Conservation (phyloP, 2,113 vertebrate genomes). For the Corvus moneduloides region DNA sequence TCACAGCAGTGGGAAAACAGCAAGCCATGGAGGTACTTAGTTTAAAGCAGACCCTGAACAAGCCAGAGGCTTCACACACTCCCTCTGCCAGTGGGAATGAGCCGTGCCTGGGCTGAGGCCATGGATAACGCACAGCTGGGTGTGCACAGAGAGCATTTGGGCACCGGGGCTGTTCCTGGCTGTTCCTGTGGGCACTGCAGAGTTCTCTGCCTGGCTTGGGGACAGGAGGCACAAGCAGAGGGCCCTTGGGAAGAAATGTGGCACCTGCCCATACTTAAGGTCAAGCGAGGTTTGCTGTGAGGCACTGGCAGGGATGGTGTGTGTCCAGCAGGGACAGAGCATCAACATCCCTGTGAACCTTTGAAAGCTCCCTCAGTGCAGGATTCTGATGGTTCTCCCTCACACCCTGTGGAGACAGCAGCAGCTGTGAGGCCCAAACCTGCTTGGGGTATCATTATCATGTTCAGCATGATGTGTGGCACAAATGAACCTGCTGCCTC, state of each 20-base stretch:
- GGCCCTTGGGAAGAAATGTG: background rate
- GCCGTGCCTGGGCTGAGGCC: background rate
- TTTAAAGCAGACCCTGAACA: background rate
- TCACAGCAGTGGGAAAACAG: background rate
- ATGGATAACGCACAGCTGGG: fast-evolving
- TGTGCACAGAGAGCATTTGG: background rate
- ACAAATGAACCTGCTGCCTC: background rate
- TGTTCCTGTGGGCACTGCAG: fast-evolving
- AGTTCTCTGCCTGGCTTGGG: background rate
- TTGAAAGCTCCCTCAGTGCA: background rate
- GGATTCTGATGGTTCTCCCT: background rate
- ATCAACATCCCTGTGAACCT: fast-evolving
- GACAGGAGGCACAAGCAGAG: background rate
- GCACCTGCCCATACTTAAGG: background rate
- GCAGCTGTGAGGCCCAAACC: background rate
- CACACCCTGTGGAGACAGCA: background rate
- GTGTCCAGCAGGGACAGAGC: background rate
- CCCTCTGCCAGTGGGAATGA: background rate
- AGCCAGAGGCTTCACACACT: background rate
- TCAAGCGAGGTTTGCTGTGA: background rate
- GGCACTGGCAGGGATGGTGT: too few relatives aligned
- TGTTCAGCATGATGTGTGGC: background rate
- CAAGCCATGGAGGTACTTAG: background rate
- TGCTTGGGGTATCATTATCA: fast-evolving
- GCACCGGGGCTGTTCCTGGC: fast-evolving